Conservation (phyloP, 1,140 invertebrate species). For the Aphis gossypii region DNA sequence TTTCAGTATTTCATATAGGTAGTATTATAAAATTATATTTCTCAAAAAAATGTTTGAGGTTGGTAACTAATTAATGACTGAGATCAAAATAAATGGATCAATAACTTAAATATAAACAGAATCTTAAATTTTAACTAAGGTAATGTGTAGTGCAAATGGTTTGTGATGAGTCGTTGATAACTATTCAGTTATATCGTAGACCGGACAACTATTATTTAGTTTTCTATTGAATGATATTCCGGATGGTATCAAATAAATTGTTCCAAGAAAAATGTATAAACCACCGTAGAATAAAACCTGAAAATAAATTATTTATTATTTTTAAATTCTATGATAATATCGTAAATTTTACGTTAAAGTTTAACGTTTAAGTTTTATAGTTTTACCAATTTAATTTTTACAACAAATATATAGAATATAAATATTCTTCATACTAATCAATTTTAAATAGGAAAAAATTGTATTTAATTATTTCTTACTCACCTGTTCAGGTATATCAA, state of each 20-base stretch:
- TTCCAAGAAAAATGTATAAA: not conserved
- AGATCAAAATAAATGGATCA: not conserved
- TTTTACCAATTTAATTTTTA: not conserved
- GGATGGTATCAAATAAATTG: conserved; percentile 25
- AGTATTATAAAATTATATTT: no score
- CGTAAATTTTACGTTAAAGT: not conserved
- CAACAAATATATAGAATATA: not conserved
- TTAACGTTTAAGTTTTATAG: not conserved
- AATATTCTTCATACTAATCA: not conserved
- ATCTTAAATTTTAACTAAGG: not conserved
- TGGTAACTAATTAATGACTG: not conserved
- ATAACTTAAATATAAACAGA: not conserved
- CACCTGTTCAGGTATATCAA: conserved; percentile 29
- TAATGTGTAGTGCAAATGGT: not conserved
- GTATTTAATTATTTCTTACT: not conserved
- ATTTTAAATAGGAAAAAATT: not conserved
- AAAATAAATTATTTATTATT: not conserved
- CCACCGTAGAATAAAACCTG: conserved; percentile 30
- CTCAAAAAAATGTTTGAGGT: not conserved
- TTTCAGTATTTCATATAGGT: not conserved
- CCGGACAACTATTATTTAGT: conserved; percentile 17
- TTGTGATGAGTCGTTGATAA: not conserved
- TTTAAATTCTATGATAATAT: not conserved
- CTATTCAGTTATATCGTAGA: conserved; percentile 33
- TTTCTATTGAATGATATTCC: conserved; percentile 27